Percentiles rank a stretch among this genome's conserved stretches.
Evolutionary conservation across 2,888 invertebrate genomes (phyloP).

Genomic region (Helleia helle): DNA sequence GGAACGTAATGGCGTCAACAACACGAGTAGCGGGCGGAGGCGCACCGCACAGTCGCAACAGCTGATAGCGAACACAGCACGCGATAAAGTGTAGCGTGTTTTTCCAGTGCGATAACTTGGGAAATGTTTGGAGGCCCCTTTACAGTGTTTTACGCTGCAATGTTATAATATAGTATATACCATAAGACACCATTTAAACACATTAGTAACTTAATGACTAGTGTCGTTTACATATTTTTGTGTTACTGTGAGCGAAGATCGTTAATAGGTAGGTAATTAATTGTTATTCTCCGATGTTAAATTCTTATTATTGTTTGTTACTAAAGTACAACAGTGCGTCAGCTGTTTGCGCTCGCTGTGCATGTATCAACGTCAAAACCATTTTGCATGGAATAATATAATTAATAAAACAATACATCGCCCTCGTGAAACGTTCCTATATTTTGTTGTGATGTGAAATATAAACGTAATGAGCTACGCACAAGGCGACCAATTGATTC

Average conservation of each 20-base stretch:
- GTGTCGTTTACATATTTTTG: neutral
- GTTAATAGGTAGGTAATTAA: too few relatives aligned
- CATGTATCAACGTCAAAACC: neutral
- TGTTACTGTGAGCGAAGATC: neutral
- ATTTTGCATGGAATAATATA: neutral
- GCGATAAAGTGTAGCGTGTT: slow-evolving; percentile 59
- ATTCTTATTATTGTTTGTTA: too few relatives aligned
- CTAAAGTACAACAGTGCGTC: slow-evolving; percentile 20
- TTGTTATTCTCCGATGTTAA: too few relatives aligned
- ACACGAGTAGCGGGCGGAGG: slow-evolving; percentile 27
- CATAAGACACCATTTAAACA: too few relatives aligned
- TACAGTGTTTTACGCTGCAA: too few relatives aligned
- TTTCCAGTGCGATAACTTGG: slow-evolving; percentile 59
- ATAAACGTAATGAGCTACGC: slow-evolving; percentile 40
- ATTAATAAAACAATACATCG: slow-evolving; percentile 28
- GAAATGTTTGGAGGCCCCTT: slow-evolving; percentile 36
- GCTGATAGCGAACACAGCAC: slow-evolving; percentile 53
- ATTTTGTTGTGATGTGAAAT: neutral
- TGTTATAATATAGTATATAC: too few relatives aligned
- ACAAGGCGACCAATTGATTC: slow-evolving; percentile 34
- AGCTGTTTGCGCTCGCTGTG: slow-evolving; percentile 1
- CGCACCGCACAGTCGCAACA: slow-evolving; percentile 36
- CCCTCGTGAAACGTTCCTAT: slow-evolving; percentile 17
- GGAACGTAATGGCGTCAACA: slow-evolving; percentile 23
- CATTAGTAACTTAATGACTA: neutral